A percentile compares a stretch with the other conserved stretches of the same genome.
These are phyloP conservation scores for Caenorhabditis sp. DNA, from an alignment of 2,888 invertebrate species.

Conservation along the genomic window DNA sequence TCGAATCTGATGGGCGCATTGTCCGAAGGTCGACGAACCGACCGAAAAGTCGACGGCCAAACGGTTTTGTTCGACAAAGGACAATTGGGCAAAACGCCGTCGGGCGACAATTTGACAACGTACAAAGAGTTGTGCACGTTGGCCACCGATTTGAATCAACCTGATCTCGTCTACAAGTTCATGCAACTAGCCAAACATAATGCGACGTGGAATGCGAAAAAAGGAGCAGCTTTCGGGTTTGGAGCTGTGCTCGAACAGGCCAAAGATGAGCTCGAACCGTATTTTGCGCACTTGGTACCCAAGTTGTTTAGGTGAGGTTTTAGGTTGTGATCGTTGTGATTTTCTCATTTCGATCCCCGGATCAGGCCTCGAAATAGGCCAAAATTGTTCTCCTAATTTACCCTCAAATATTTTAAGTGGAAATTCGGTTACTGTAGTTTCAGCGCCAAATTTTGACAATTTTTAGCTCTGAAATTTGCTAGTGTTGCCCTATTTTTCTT, in stretches of 20 bases:
- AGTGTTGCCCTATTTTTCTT: too few species aligned
- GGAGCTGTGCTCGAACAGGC: slow-evolving; percentile 85
- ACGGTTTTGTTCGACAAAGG: slow-evolving; percentile 74
- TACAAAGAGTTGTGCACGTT: slow-evolving; percentile 92
- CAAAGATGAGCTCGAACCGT: slow-evolving; percentile 82
- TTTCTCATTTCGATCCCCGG: too few species aligned
- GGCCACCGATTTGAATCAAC: slow-evolving; percentile 91
- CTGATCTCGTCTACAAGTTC: slow-evolving; percentile 92
- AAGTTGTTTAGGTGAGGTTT: slow-evolving; percentile 76
- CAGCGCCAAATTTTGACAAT: too few species aligned
- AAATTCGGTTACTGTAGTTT: too few species aligned
- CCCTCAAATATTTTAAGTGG: too few species aligned
- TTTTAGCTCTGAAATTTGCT: too few species aligned
- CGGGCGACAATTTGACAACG: slow-evolving; percentile 75
- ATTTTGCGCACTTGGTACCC: slow-evolving; percentile 85
- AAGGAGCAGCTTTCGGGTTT: slow-evolving; percentile 92
- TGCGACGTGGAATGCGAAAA: slow-evolving; percentile 91
- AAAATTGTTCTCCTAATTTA: too few species aligned
- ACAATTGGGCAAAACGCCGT: slow-evolving; percentile 1
- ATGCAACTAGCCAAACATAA: slow-evolving; percentile 95
- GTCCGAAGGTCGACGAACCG: slow-evolving; percentile 75
- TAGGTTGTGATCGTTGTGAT: too few species aligned
- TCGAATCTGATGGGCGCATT: slow-evolving; percentile 83
- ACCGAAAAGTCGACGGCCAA: slow-evolving; percentile 77
- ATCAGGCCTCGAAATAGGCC: too few species aligned